Conservation (phyloP, 2,113 vertebrate genomes). For the Chionomys nivalis region DNA sequence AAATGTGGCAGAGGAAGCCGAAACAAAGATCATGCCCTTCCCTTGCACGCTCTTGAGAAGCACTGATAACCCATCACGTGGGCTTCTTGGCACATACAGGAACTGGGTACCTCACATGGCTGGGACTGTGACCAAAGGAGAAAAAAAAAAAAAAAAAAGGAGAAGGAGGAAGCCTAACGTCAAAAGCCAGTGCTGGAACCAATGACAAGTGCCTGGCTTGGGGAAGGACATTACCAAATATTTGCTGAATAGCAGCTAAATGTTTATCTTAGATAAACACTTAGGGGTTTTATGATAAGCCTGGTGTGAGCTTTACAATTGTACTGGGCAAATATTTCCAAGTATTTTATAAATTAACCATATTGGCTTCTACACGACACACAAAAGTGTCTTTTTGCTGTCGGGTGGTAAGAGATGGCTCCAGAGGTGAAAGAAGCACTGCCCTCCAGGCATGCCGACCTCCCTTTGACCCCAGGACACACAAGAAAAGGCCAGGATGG, state of each 20-base stretch:
- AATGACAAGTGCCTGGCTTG: background rate
- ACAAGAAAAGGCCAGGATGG: background rate
- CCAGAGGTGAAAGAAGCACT: background rate
- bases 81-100: background rate
- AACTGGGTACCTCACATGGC: conserved; percentile 14
- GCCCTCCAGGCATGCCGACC: background rate
- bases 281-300: conserved; percentile 8
- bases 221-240: conserved; percentile 42
- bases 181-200: conserved; percentile 51
- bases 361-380: background rate
- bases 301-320: conserved; percentile 21
- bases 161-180: conserved; percentile 38
- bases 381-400: background rate
- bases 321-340: conserved; percentile 29
- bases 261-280: conserved; percentile 61
- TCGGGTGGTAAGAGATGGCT: background rate
- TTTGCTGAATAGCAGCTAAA: conserved; percentile 48
- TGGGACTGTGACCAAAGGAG: background rate
- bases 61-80: background rate
- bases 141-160: background rate
- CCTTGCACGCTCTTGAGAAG: background rate
- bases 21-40: background rate
- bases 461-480: background rate
- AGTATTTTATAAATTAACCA: conserved; percentile 53
- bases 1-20: background rate